Percentiles rank a stretch among this genome's conserved stretches.
These are phyloP conservation scores for Sakesphorus luctuosus DNA, from an alignment of 2,113 vertebrate genomes.

Conservation along the genomic window DNA sequence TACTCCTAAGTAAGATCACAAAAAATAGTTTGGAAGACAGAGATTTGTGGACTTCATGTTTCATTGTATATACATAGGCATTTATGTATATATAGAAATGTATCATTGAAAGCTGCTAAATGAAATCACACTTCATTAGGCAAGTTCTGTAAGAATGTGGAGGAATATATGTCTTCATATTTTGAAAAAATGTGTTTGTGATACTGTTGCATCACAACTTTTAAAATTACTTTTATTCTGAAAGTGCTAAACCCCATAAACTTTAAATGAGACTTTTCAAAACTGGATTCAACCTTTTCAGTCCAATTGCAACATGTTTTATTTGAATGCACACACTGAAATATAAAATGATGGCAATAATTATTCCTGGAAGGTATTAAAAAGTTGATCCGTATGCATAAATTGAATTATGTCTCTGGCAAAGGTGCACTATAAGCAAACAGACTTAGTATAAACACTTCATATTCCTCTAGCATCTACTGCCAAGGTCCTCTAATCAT, in stretches of 20 bases:
- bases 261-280: constrained; percentile 7
- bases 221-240: constrained; percentile 11
- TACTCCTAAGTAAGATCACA: not conserved
- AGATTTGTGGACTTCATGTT: not conserved
- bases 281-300: not conserved
- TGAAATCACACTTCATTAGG: not conserved
- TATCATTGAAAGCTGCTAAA: not conserved
- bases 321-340: not conserved
- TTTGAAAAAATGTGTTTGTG: not conserved
- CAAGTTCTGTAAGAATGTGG: not conserved
- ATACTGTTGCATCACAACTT: not conserved
- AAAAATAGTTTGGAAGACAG: not conserved
- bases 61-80: not conserved
- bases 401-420: constrained; percentile 46
- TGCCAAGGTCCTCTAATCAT: not conserved
- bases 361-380: constrained; percentile 58
- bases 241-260: not conserved
- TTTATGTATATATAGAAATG: accelerated
- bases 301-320: constrained; percentile 16
- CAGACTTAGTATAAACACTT: not conserved
- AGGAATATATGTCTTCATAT: not conserved
- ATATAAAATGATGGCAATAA: constrained; percentile 27
- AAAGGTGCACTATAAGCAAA: constrained; percentile 26
- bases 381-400: constrained; percentile 1
- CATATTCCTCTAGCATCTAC: not conserved